Evolutionary conservation across 2,113 vertebrate species (phyloP).

Genomic region (Camarhynchus parvulus): DNA sequence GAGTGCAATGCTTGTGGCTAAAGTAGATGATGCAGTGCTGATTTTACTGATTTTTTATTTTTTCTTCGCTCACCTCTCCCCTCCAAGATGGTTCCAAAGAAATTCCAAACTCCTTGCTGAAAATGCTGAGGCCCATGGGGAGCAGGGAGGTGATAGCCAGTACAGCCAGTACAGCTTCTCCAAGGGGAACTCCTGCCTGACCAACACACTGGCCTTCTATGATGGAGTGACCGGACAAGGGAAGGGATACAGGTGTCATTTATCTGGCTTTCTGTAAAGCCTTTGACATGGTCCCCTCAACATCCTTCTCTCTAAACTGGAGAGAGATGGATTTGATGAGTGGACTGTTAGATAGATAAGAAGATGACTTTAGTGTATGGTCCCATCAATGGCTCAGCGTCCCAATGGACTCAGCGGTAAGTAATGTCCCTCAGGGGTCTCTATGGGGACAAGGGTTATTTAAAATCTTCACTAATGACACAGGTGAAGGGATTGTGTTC

Average conservation of each 20-base stretch:
- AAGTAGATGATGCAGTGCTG: not conserved
- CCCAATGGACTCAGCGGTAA: not conserved
- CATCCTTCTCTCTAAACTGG: not conserved
- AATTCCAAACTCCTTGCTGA: not conserved
- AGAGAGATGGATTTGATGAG: not conserved
- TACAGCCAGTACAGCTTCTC: not conserved
- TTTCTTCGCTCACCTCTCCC: rapidly evolving
- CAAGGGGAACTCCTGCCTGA: not conserved
- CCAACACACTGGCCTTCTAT: not conserved
- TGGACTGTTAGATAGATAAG: not conserved
- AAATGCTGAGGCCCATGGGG: not conserved
- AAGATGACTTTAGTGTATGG: not conserved
- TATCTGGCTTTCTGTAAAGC: not conserved
- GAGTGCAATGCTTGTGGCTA: not conserved
- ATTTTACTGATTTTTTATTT: not conserved
- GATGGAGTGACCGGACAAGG: not conserved
- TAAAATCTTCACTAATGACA: not conserved
- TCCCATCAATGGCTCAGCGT: not conserved
- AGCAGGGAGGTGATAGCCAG: not conserved
- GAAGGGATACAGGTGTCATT: not conserved
- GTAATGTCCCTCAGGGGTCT: not conserved
- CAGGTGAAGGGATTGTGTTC: not conserved
- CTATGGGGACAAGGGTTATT: not conserved
- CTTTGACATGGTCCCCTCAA: not conserved
- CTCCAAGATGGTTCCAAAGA: not conserved